Base-by-base conservation (phyloP, 2,797 vertebrate genomes). In the Brachyrhaphis roseni region DNA sequence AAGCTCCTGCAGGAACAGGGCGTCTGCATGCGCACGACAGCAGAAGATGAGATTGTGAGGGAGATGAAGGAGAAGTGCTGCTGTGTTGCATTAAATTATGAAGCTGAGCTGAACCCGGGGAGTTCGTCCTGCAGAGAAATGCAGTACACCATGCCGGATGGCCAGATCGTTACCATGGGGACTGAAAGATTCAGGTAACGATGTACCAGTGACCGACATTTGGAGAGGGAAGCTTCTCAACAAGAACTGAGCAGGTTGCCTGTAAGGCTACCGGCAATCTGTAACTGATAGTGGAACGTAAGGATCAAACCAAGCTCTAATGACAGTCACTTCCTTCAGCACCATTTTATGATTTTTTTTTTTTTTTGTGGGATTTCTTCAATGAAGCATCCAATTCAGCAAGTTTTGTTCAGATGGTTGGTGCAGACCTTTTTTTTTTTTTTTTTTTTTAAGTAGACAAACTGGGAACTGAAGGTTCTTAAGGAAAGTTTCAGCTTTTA, bases 41-140 rank as follows among this genome's bases (percentile, higher is more conserved):
- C 96, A 0, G 96, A 96, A 88, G 75, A 91, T 80, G 96, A 96
- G 92, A 95, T 96, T 0, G 95, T 95, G 26, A 85, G 96, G 55
- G 95, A 96, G 86, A 95, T 96, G 72, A 96, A 96, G 90, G 96
- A 96, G 91, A 90, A 74, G 10, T 94, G 94, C 82, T 96, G 96
- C 89, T 87, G 68, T 10, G 94, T 96, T 55, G 90, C 95, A 39
- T 84, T 90, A 39, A 55, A 94, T 87, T 95, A 94, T 16, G 93
- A 95, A 26, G 84, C 77, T 0, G 94, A 94, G 83, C 90, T 95
- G 62, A 77, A n/a, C 5, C 45, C 0, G 1, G 78, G 82, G 70
- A 84, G 71, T 13, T 5, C 39, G 0, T 81, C 90, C 68, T 59
- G 83, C 80, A 39, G 79, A 34, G 92, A 90, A 78, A 78, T 87